phyloP scores from a whole-genome alignment of 2,888 invertebrate species.

The Trichopoda pennipes region DNA sequence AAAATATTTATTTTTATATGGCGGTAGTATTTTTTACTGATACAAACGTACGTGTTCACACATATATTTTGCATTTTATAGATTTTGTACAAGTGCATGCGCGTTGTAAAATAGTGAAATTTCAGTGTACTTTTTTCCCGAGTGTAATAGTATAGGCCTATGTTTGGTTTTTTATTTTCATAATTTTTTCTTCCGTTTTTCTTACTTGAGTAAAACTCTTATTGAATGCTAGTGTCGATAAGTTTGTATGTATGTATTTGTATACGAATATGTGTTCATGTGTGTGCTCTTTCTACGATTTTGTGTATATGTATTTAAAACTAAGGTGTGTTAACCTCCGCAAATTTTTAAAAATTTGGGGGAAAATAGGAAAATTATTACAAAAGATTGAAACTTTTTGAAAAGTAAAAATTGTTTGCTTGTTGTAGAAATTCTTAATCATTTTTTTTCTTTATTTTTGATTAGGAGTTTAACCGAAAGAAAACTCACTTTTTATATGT shows the following conservation, averaged over 20 bases:
- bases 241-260: slow-evolving; percentile 27
- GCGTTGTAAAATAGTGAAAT: slow-evolving; percentile 43
- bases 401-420: not conserved
- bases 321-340: slow-evolving; percentile 68
- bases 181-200: slow-evolving; percentile 52
- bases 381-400: slow-evolving; percentile 5
- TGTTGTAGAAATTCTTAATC: not conserved
- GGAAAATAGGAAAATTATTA: slow-evolving; percentile 17
- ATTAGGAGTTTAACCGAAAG: not conserved
- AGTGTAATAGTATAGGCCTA: slow-evolving; percentile 51
- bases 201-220: slow-evolving; percentile 57
- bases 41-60: slow-evolving; percentile 3
- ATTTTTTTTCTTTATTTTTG: not conserved
- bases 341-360: slow-evolving; percentile 34
- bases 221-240: slow-evolving; percentile 3
- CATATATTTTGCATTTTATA: slow-evolving; percentile 50
- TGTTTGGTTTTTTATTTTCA: slow-evolving; percentile 23
- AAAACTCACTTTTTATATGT: slow-evolving; percentile 56
- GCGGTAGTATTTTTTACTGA: slow-evolving; percentile 50
- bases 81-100: slow-evolving; percentile 65
- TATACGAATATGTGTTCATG: slow-evolving; percentile 41
- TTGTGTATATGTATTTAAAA: slow-evolving; percentile 61
- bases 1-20: slow-evolving; percentile 19
- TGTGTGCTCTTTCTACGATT: too few relatives aligned
- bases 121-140: slow-evolving; percentile 22